Conservation (phyloP, 2,113 vertebrate genomes). For the Montifringilla adamsi region DNA sequence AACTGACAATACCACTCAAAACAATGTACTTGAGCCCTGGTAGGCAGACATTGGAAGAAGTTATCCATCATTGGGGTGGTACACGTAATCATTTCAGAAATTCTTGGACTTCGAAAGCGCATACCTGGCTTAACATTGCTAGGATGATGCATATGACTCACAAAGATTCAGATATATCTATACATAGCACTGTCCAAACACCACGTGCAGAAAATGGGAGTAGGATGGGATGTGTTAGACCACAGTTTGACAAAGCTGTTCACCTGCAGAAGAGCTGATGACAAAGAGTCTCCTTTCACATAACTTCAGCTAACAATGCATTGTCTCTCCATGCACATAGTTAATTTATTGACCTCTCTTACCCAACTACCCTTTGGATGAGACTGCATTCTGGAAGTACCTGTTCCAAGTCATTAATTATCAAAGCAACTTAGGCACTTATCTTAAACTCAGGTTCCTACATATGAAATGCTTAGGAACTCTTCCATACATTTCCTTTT, state of each 20-base stretch:
- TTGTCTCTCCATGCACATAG: background rate
- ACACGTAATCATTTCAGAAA: background rate
- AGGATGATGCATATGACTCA: background rate
- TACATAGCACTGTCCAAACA: background rate
- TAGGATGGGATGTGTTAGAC: background rate
- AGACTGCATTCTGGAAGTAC: background rate
- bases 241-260: background rate
- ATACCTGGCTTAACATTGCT: background rate
- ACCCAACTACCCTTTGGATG: background rate
- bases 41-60: background rate
- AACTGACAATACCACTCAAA: background rate
- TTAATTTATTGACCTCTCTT: background rate
- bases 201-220: rapidly evolving
- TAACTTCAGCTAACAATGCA: background rate
- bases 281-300: background rate
- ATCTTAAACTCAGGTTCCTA: background rate
- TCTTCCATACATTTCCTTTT: background rate
- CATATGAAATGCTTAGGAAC: background rate
- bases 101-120: background rate
- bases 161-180: background rate
- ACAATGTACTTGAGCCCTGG: background rate
- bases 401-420: background rate
- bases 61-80: background rate
- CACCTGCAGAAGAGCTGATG: background rate
- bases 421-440: background rate